Evolutionary conservation across 2,888 invertebrate genomes (phyloP).

Genomic region (Poecilobothrus nobilitatus): DNA sequence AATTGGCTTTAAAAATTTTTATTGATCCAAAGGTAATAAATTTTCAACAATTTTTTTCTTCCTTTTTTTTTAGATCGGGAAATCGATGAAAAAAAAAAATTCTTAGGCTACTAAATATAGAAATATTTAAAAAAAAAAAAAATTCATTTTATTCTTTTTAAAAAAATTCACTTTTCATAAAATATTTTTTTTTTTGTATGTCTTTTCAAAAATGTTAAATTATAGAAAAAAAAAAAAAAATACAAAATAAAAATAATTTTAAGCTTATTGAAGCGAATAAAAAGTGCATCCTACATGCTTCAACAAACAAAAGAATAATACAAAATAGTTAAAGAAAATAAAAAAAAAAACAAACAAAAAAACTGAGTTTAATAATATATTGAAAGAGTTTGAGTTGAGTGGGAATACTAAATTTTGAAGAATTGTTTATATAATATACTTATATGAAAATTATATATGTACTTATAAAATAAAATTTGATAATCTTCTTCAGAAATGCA

Average conservation of each 20-base stretch:
- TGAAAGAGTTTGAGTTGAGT: too few species aligned
- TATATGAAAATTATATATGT: too few species aligned
- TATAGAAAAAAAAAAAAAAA: not conserved
- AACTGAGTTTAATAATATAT: not conserved
- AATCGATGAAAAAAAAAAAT: not conserved
- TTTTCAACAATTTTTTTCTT: not conserved
- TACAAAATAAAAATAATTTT: not conserved
- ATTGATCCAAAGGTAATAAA: constrained; percentile 1
- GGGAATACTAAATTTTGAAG: too few species aligned
- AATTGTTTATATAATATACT: too few species aligned
- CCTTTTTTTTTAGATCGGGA: too few species aligned
- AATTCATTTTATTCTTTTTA: too few species aligned
- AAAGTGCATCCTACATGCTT: constrained; percentile 6
- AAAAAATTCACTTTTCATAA: not conserved
- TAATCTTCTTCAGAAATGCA: too few species aligned
- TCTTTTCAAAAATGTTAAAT: not conserved
- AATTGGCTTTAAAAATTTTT: not conserved
- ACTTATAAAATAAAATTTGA: too few species aligned
- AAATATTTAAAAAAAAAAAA: not conserved
- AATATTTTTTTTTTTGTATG: too few species aligned
- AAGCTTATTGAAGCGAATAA: constrained; percentile 6
- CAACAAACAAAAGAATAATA: constrained; percentile 4
- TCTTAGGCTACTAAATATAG: not conserved
- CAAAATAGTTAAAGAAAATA: not conserved
- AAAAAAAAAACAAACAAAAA: not conserved